These are phyloP conservation scores for Hyperoplus lanceolatus DNA, from an alignment of 2,797 vertebrate genomes.

Conservation along the genomic window DNA sequence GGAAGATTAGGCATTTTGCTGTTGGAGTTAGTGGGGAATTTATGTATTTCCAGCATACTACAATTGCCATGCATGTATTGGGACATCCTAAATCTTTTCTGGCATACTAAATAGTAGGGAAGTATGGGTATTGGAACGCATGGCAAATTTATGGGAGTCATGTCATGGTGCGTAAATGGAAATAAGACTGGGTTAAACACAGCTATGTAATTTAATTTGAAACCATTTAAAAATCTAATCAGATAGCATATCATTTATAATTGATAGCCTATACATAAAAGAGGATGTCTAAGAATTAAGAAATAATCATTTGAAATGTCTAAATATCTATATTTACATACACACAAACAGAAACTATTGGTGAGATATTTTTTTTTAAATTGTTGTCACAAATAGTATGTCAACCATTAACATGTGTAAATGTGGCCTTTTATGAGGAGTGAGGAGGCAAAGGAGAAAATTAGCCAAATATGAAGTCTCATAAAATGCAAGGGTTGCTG, in stretches of 20 bases:
- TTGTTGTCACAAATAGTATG: background rate
- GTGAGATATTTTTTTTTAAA: background rate
- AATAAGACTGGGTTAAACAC: background rate
- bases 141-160: background rate
- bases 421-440: too few relatives aligned
- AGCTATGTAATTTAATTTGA: too few relatives aligned
- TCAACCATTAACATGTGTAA: background rate
- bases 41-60: too few relatives aligned
- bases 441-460: background rate
- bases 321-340: background rate
- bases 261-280: background rate
- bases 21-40: too few relatives aligned
- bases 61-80: too few relatives aligned
- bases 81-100: too few relatives aligned
- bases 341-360: too few relatives aligned
- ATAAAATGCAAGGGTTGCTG: background rate
- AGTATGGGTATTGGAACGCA: too few relatives aligned
- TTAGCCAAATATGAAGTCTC: background rate
- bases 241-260: background rate
- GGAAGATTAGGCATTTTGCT: too few relatives aligned
- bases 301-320: background rate
- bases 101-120: too few relatives aligned
- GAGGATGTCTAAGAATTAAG: background rate
- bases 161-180: background rate
- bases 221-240: too few relatives aligned